phyloP scores from a whole-genome alignment of 2,113 vertebrate genomes.

The Bambusicola thoracicus region DNA sequence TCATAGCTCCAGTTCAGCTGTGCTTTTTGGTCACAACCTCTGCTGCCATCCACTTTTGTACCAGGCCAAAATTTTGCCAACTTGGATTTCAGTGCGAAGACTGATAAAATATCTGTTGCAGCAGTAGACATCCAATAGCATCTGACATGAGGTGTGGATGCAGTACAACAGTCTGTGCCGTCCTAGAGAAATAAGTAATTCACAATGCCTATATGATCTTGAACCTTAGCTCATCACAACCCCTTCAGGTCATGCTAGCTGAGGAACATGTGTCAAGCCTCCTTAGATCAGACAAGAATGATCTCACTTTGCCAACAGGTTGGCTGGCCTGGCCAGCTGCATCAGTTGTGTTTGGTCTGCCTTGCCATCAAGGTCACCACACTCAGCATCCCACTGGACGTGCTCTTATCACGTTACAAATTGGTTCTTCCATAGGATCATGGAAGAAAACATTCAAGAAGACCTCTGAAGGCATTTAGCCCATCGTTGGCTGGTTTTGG shows the following conservation, averaged over 20 bases:
- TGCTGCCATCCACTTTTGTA: neutral
- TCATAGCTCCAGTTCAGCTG: neutral
- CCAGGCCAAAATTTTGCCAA: neutral
- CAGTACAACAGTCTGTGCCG: neutral
- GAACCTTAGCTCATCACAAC: neutral
- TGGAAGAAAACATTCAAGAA: neutral
- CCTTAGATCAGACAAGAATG: neutral
- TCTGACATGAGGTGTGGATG: neutral
- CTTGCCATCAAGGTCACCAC: neutral
- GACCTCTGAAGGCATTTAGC: neutral
- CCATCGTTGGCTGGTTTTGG: neutral
- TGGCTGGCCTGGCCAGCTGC: neutral
- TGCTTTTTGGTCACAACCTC: neutral
- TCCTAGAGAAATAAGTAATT: neutral
- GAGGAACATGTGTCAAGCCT: neutral
- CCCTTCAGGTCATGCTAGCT: neutral
- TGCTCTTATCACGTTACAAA: neutral
- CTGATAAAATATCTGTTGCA: neutral
- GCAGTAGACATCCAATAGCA: neutral
- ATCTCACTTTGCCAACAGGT: neutral
- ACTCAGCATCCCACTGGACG: neutral
- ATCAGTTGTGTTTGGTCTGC: neutral
- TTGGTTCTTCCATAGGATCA: neutral
- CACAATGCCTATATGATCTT: neutral
- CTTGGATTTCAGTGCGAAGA: neutral